Evolutionary conservation across 1,140 invertebrate species (phyloP).

Genomic region (Zophobas morio): DNA sequence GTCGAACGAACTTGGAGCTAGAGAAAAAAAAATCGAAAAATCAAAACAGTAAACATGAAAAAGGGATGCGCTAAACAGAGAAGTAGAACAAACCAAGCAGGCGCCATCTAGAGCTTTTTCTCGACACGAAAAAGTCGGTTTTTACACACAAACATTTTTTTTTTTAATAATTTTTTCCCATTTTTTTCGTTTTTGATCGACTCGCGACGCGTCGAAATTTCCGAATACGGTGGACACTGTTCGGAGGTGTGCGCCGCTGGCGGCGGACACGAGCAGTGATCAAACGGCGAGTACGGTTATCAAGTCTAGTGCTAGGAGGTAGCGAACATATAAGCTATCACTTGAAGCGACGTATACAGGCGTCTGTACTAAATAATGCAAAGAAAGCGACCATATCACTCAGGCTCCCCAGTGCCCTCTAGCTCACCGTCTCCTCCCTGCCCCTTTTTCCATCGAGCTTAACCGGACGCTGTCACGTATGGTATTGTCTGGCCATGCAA

Average conservation of each 20-base stretch:
- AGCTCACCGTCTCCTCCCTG: slow-evolving; percentile 45
- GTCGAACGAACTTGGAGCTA: too few relatives aligned
- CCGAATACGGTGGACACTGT: too few relatives aligned
- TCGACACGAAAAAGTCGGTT: too few relatives aligned
- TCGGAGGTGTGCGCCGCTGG: background rate
- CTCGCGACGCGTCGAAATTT: too few relatives aligned
- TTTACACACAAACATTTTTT: too few relatives aligned
- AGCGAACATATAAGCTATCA: slow-evolving; percentile 57
- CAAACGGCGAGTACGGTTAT: slow-evolving; percentile 36
- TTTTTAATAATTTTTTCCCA: too few relatives aligned
- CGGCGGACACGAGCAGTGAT: slow-evolving; percentile 9
- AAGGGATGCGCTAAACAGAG: too few relatives aligned
- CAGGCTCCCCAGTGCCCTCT: slow-evolving; percentile 55
- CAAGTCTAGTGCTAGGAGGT: slow-evolving; percentile 33
- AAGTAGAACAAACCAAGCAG: too few relatives aligned
- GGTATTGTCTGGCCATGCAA: slow-evolving; percentile 60
- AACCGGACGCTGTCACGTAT: slow-evolving; percentile 58
- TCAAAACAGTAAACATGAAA: too few relatives aligned
- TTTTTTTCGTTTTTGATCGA: too few relatives aligned
- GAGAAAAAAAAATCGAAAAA: too few relatives aligned
- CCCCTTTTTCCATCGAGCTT: slow-evolving; percentile 19
- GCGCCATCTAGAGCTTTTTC: too few relatives aligned
- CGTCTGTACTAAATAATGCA: slow-evolving; percentile 63
- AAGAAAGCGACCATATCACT: slow-evolving; percentile 62
- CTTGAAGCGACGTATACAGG: slow-evolving; percentile 58